phyloP scores from a whole-genome alignment of 2,113 vertebrate genomes.

The Oryzias celebensis region DNA sequence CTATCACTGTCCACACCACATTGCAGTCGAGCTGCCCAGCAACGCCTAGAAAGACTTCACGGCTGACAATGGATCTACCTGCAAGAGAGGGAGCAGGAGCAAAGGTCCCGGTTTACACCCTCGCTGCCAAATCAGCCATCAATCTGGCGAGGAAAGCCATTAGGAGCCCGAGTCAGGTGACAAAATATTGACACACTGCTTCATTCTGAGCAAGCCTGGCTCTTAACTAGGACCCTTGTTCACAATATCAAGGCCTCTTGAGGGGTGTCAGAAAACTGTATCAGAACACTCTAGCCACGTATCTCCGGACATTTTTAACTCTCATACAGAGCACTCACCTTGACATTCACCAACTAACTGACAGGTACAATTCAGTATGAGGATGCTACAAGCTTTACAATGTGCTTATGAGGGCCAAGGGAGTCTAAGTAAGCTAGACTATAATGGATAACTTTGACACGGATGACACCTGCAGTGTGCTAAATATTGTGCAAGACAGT shows the following conservation, averaged over 20 bases:
- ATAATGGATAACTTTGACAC: slow-evolving; percentile 28
- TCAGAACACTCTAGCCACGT: slow-evolving; percentile 37
- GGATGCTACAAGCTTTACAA: slow-evolving; percentile 16
- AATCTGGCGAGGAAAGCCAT: slow-evolving; percentile 67
- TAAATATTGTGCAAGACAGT: no score
- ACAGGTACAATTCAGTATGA: slow-evolving; percentile 31
- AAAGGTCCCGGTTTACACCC: slow-evolving; percentile 67
- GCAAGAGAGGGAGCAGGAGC: slow-evolving; percentile 37
- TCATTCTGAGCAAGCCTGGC: slow-evolving; percentile 48
- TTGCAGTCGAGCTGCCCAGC: slow-evolving; percentile 36
- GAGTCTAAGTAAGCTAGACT: slow-evolving; percentile 19
- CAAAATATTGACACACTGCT: slow-evolving; percentile 56
- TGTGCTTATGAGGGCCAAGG: slow-evolving; percentile 14
- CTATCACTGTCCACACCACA: slow-evolving; percentile 64
- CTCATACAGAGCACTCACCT: slow-evolving; percentile 37
- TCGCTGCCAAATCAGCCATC: slow-evolving; percentile 64
- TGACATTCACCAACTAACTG: slow-evolving; percentile 48
- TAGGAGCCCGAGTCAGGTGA: slow-evolving; percentile 53
- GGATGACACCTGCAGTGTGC: no score
- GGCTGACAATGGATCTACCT: slow-evolving; percentile 62
- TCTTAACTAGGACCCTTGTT: slow-evolving; percentile 22
- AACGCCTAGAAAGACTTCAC: slow-evolving; percentile 39
- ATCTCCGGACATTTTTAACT: slow-evolving; percentile 37
- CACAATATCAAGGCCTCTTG: slow-evolving; percentile 56
- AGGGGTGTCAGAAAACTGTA: slow-evolving; percentile 55